phyloP scores from a whole-genome alignment of 2,113 vertebrate genomes.

The Aegotheles bennettii region DNA sequence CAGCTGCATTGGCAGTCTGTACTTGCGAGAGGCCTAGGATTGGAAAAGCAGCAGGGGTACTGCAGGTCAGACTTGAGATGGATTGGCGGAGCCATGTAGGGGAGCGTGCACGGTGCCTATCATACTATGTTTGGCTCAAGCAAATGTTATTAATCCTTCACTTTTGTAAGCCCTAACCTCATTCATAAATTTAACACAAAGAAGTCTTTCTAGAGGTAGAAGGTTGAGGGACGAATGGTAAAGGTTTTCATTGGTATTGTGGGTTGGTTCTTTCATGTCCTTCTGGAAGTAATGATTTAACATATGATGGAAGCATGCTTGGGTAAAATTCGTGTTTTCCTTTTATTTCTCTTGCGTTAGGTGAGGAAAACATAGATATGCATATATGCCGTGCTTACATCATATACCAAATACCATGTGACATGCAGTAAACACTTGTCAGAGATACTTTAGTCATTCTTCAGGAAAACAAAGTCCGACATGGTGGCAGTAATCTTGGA shows the following conservation, averaged over 20 bases:
- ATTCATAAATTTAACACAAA: conserved; percentile 49
- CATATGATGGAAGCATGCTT: neutral
- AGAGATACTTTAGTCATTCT: neutral
- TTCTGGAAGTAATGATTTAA: neutral
- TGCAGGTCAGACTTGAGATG: conserved; percentile 20
- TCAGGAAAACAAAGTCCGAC: neutral
- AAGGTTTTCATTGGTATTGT: neutral
- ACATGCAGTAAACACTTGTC: neutral
- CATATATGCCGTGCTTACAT: neutral
- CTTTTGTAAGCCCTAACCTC: conserved; percentile 23
- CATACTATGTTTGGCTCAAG: conserved; percentile 27
- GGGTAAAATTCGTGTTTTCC: neutral
- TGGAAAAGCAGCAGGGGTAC: conserved; percentile 41
- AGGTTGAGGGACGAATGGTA: neutral
- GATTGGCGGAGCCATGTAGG: neutral
- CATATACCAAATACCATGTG: neutral
- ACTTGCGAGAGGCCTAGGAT: neutral
- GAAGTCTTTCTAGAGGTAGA: neutral
- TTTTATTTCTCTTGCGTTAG: neutral
- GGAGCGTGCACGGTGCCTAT: neutral
- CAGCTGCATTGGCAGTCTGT: conserved; percentile 17
- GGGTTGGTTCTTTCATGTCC: neutral
- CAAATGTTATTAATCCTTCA: conserved; percentile 27
- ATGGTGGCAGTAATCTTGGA: neutral
- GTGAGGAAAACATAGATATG: neutral